These are phyloP conservation scores for Tonatia bakeri DNA, from an alignment of 2,113 vertebrate genomes.

Conservation along the genomic window DNA sequence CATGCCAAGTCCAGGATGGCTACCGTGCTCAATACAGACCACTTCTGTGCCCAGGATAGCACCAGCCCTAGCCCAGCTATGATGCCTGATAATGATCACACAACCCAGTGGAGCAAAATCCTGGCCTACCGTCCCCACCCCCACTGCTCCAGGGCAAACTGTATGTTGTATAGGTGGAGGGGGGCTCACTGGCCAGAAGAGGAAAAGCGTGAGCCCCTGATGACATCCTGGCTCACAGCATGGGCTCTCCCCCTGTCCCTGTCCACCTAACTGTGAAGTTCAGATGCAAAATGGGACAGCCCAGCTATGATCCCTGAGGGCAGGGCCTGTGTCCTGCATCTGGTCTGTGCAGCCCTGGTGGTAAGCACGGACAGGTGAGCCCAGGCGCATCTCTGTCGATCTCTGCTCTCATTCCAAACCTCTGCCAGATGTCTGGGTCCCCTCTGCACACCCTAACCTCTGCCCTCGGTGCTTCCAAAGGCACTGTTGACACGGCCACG, in stretches of 20 bases:
- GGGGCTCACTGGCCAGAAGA: background rate
- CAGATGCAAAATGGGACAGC: background rate
- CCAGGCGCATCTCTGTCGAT: fast-evolving
- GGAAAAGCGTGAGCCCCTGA: background rate
- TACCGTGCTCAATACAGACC: background rate
- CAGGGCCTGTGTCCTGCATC: background rate
- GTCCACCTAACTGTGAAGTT: background rate
- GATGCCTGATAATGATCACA: background rate
- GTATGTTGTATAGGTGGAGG: background rate
- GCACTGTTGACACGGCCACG: background rate
- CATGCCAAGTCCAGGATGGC: background rate
- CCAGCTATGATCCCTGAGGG: background rate
- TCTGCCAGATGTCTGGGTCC: background rate
- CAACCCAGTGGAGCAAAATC: background rate
- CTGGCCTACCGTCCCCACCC: too few relatives aligned
- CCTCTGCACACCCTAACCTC: too few relatives aligned
- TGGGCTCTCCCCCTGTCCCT: background rate
- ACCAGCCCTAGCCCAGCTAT: background rate
- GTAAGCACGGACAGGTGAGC: background rate
- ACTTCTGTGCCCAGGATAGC: too few relatives aligned
- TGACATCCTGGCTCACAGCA: background rate
- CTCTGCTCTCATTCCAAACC: background rate
- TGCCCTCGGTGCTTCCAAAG: background rate
- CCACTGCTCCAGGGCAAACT: background rate
- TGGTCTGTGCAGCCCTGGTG: background rate